Evolutionary conservation across 1,140 invertebrate genomes (phyloP).

Genomic region (Meloidogyne chitwoodi): DNA sequence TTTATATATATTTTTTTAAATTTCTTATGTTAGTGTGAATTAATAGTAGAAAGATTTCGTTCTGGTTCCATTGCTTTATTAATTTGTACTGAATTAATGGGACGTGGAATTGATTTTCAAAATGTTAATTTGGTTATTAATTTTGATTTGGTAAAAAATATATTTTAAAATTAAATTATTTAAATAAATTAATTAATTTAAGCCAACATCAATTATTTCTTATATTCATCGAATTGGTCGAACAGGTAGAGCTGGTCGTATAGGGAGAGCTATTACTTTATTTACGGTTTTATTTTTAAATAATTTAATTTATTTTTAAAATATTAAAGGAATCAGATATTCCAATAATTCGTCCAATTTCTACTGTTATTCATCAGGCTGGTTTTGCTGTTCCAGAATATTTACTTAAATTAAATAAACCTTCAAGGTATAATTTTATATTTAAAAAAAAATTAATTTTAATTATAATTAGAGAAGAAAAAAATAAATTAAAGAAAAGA

Average conservation of each 20-base stretch:
- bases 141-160: constrained; percentile 83
- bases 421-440: constrained; percentile 25
- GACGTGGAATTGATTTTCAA: constrained; percentile 93
- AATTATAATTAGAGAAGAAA: constrained; percentile 8
- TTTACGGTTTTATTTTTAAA: background rate
- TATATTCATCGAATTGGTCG: constrained; percentile 89
- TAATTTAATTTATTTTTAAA: background rate
- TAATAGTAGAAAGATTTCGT: constrained; percentile 80
- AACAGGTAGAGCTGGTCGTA: constrained; percentile 81
- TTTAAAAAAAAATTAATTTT: background rate
- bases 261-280: constrained; percentile 65
- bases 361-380: constrained; percentile 54
- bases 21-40: constrained; percentile 71
- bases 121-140: constrained; percentile 93
- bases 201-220: constrained; percentile 77
- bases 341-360: constrained; percentile 50
- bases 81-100: constrained; percentile 93
- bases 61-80: constrained; percentile 88
- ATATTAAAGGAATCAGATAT: constrained; percentile 80
- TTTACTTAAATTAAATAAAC: constrained; percentile 47
- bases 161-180: background rate
- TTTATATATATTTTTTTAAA: constrained; percentile 24
- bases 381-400: constrained; percentile 58
- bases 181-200: background rate
- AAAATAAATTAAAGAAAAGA: constrained; percentile 8